Evolutionary conservation across 2,888 invertebrate genomes (phyloP).

Genomic region (Vanessa cardui): DNA sequence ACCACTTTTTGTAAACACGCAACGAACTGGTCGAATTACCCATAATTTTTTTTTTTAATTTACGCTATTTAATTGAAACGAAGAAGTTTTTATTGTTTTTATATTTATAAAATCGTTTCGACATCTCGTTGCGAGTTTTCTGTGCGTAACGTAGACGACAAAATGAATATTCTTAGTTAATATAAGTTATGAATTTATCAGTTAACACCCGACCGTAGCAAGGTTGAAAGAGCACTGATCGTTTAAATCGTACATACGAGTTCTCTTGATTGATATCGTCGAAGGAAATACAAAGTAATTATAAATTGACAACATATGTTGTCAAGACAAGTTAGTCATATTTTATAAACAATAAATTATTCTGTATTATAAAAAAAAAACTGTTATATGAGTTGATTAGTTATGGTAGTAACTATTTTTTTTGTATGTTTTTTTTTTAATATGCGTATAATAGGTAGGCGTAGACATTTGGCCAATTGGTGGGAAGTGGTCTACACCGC

Average conservation of each 20-base stretch:
- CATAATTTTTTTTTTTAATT: conserved; percentile 10
- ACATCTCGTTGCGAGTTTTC: too few species aligned
- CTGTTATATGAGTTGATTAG: too few species aligned
- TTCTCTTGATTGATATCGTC: neutral
- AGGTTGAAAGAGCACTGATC: conserved; percentile 15
- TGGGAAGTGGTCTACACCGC: too few species aligned
- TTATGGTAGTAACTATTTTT: too few species aligned
- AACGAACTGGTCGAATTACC: conserved; percentile 15
- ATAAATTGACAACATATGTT: neutral
- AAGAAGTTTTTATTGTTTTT: neutral
- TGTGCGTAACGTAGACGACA: neutral
- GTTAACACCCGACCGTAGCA: neutral
- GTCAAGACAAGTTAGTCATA: neutral
- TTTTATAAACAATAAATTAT: too few species aligned
- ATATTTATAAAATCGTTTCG: neutral
- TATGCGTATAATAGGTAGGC: too few species aligned
- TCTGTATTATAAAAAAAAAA: too few species aligned
- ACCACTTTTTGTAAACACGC: conserved; percentile 45
- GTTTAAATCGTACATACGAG: neutral
- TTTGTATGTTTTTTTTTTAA: too few species aligned
- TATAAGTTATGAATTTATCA: neutral
- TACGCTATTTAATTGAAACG: neutral
- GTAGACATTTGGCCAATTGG: too few species aligned
- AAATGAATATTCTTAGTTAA: neutral
- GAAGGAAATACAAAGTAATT: neutral